These are phyloP conservation scores for Tethea ocularis DNA, from an alignment of 2,888 invertebrate genomes.

Conservation along the genomic window DNA sequence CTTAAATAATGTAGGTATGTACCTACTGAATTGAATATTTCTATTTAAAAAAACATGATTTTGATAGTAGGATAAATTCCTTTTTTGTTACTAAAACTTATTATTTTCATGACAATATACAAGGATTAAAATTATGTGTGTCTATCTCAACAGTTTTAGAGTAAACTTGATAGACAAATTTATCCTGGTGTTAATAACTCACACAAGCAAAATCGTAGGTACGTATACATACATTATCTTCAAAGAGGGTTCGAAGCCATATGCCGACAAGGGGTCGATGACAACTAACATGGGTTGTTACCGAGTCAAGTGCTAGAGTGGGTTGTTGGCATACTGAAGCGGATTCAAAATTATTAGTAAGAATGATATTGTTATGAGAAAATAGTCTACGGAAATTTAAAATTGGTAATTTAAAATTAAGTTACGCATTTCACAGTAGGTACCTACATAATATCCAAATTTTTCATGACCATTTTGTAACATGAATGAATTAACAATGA, in stretches of 20 bases:
- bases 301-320: constrained; percentile 40
- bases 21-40: too few relatives aligned
- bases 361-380: too few relatives aligned
- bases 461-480: too few relatives aligned
- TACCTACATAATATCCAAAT: too few relatives aligned
- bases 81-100: too few relatives aligned
- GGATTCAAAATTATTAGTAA: background rate
- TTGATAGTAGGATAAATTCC: too few relatives aligned
- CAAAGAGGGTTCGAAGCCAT: constrained; percentile 39
- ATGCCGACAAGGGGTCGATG: constrained; percentile 39
- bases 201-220: constrained; percentile 4
- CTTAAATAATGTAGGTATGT: too few relatives aligned
- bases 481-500: background rate
- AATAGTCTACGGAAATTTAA: background rate
- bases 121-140: too few relatives aligned
- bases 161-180: background rate
- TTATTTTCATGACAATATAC: too few relatives aligned
- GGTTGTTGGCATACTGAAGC: background rate
- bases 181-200: background rate
- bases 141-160: background rate
- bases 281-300: constrained; percentile 35
- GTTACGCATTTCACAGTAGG: too few relatives aligned
- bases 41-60: too few relatives aligned
- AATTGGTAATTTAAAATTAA: background rate
- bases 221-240: constrained; percentile 28